Evolutionary conservation across 2,797 vertebrate species (phyloP), one percentile per base, ranked within the genome.

Genomic region (Crocodylus rhombifer): DNA sequence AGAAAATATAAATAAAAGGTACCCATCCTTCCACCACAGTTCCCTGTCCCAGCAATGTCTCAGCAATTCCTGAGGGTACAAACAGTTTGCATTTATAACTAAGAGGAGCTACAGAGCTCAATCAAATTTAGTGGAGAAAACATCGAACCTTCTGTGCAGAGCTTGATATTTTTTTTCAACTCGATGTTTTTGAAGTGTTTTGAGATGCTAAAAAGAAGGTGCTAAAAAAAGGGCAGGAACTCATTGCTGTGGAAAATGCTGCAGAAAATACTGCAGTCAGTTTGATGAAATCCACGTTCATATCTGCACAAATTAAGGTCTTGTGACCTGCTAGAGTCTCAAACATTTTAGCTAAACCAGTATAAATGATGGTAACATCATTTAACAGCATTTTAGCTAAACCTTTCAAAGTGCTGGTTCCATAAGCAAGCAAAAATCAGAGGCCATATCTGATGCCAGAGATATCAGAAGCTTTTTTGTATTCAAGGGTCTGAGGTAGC

Each of bases 231-330:
- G 84, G 51, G 62, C 36, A n/a, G 36, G 79, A 69, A 89, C 91
- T 93, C 94, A 95, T 83, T 67, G 65, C 83, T 86, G 63, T 79
- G 88, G 83, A 93, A 95, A 87, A 58, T 14, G 67, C 76, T 84
- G 28, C 81, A 55, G 11, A 6, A 77, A 11, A 89, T 93, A 91
- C 14, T 2, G 26, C 63, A 64, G 61, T 91, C 80, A 88, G 88
- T 93, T 82, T 76, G 93, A 82, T 76, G 88, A 42, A 57, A 77
- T 56, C 90, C 85, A 26, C 51, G 56, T 93, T 93, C 92, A 10
- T 51, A 51, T 51, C 42, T 51, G 42, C 42, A 51, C 89, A 92
- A 75, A 71, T 82, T 93, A 82, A 94, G 55, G 56, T 93, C 76
- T 94, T 94, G 23, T 89, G 42, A 86, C 30, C 88, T 94, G 87